Conservation (phyloP, 2,888 invertebrate species). For the Sphaeridia pumilis region DNA sequence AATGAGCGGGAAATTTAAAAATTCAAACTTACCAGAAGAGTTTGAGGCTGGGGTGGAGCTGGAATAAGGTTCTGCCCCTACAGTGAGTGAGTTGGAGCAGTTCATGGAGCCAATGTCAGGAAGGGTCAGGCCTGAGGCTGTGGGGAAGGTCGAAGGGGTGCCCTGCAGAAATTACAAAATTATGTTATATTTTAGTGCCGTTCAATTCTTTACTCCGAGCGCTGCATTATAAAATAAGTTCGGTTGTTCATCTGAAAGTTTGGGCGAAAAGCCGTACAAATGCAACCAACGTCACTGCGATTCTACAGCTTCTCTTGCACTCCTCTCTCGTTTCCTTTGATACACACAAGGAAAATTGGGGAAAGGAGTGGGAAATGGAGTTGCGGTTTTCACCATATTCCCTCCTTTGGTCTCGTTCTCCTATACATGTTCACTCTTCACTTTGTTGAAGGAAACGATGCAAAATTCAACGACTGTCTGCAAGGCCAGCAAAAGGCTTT, state of each 20-base stretch:
- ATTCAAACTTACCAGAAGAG: constrained; percentile 27
- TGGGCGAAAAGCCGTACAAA: too few species aligned
- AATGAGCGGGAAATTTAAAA: neutral
- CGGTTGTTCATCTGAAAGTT: too few species aligned
- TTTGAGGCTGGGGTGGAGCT: constrained; percentile 33
- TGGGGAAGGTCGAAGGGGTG: constrained; percentile 26
- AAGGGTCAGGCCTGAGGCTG: constrained; percentile 25
- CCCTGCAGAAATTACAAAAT: constrained; percentile 16
- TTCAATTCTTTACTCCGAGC: too few species aligned
- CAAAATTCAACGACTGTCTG: neutral
- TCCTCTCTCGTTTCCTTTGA: too few species aligned
- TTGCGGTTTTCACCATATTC: constrained; percentile 15
- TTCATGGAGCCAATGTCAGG: constrained; percentile 31
- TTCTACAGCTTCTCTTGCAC: too few species aligned
- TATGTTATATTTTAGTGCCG: too few species aligned
- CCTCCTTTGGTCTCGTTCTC: neutral
- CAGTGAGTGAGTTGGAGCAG: constrained; percentile 27
- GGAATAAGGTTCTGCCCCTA: constrained; percentile 25
- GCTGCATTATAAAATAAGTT: too few species aligned
- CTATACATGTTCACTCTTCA: neutral
- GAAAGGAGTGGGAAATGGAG: constrained; percentile 10
- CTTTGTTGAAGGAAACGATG: neutral
- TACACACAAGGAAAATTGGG: too few species aligned
- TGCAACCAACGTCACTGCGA: too few species aligned
- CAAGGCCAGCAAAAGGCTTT: neutral